These are phyloP conservation scores for Aldrovandia affinis DNA, from an alignment of 2,797 vertebrate genomes.

Conservation along the genomic window DNA sequence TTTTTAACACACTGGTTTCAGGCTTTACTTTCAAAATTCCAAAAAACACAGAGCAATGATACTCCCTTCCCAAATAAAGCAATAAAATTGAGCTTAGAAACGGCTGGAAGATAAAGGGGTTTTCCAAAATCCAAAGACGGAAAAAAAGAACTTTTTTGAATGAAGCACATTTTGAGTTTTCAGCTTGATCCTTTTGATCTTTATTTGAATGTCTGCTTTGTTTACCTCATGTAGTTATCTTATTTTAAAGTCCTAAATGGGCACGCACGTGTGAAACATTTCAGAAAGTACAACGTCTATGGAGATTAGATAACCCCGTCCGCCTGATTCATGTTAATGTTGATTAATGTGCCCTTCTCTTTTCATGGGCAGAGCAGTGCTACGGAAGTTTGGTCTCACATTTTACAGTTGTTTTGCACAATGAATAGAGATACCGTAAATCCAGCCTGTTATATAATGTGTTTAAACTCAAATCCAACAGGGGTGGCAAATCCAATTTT, in stretches of 20 bases:
- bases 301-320: conserved; percentile 22
- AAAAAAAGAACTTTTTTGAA: not conserved
- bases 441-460: not conserved
- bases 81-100: not conserved
- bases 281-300: not conserved
- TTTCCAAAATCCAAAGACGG: not conserved
- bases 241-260: not conserved
- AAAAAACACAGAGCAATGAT: not conserved
- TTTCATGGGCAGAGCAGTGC: not conserved
- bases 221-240: not conserved
- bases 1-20: conserved; percentile 60
- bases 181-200: not conserved
- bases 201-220: not conserved
- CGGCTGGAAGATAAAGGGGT: not conserved
- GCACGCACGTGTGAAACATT: not conserved
- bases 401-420: not conserved
- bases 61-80: conserved; percentile 6
- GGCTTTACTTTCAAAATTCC: conserved; percentile 36
- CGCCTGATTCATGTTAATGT: not conserved
- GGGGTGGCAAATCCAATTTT: conserved; percentile 5
- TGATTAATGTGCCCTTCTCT: not conserved
- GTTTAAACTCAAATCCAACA: not conserved
- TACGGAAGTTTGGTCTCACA: not conserved
- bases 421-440: no score
- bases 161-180: not conserved